phyloP scores from a whole-genome alignment of 1,140 invertebrate species.

The Lordiphosa mommai region DNA sequence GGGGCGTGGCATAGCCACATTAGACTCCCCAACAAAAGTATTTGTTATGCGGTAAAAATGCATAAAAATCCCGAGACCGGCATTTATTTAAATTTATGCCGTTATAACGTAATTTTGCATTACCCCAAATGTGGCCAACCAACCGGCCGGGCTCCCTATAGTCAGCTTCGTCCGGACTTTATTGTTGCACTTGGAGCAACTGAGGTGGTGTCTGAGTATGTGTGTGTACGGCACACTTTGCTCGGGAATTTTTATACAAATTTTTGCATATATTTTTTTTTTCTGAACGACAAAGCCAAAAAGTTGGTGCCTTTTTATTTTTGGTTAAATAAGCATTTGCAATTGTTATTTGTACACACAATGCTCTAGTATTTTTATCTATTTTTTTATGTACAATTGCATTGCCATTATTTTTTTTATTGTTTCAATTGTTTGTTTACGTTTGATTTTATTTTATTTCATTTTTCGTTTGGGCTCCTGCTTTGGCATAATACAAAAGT shows the following conservation, averaged over 20 bases:
- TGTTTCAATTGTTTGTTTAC: constrained; percentile 58
- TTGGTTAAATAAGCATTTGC: constrained; percentile 72
- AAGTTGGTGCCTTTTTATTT: constrained; percentile 53
- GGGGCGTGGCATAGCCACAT: constrained; percentile 55
- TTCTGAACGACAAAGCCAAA: constrained; percentile 39
- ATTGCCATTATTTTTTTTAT: constrained; percentile 28
- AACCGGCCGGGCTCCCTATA: constrained; percentile 14
- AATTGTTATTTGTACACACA: constrained; percentile 67
- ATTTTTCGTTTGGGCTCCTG: constrained; percentile 12
- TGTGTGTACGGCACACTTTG: constrained; percentile 46
- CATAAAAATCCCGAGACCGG: constrained; percentile 79
- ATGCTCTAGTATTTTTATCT: constrained; percentile 41
- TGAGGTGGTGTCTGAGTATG: constrained; percentile 1
- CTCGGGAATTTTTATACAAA: constrained; percentile 55
- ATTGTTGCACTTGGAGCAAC: constrained; percentile 45
- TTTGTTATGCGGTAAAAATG: constrained; percentile 79
- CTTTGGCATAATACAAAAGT: constrained; percentile 49
- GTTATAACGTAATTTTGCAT: constrained; percentile 79
- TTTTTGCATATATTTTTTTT: constrained; percentile 49
- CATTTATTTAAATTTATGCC: constrained; percentile 80
- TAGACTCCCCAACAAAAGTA: constrained; percentile 73
- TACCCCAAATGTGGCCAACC: constrained; percentile 65
- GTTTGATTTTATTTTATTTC: constrained; percentile 19
- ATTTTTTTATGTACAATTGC: constrained; percentile 40
- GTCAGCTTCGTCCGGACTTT: constrained; percentile 50